Base-by-base conservation (phyloP, 2,888 invertebrate species). In the Pristionchus arcanus region DNA sequence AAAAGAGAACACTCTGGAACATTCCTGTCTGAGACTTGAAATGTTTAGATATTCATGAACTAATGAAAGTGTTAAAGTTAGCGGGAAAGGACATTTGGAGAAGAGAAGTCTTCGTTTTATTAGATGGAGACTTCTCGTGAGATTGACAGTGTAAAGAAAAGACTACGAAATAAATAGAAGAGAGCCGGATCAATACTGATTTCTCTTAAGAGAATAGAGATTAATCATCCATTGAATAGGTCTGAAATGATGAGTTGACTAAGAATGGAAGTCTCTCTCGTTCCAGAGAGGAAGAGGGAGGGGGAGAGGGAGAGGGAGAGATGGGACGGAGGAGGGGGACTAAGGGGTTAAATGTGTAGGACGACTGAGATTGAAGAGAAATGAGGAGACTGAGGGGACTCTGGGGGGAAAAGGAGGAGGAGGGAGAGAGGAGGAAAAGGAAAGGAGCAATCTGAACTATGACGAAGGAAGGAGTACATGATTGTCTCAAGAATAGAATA, bases 401-500 rank as follows among this genome's bases (percentile, higher is more conserved):
- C 55, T 53, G 81, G 68, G 66, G n/a, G 83, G 85, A n/a, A 49
- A 53, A 89, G 66, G 34, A 85, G 68, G 85, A 71, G 86, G 68
- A 84, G 63, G 74, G 42, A 31, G 68, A 34, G 71, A 84, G 87
- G 86, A 91, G 74, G 87, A 63, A 37, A 31, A 74, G 87, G 71
- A 74, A 71, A 25, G 66, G 31, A 21, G 84, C 59, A 88, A 90
- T 87, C 49, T 59, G 81, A 89, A 88, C 55, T 49, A 90, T 68
- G 77, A 84, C 77, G 74, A 42, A 90, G 66, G 85, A 81, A 86
- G 90, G 90, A 90, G 85, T 89, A 90, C 85, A 90, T 71, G 81
- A 53, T 90, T 89, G 89, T 89, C 81, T 34, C 74, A 86, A 90
- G 89, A 90, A 90, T 90, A 90, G 85, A 89, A 25, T 59, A 59